These are phyloP conservation scores for Platichthys stellatus DNA, from an alignment of 2,113 vertebrate species.

Conservation along the genomic window DNA sequence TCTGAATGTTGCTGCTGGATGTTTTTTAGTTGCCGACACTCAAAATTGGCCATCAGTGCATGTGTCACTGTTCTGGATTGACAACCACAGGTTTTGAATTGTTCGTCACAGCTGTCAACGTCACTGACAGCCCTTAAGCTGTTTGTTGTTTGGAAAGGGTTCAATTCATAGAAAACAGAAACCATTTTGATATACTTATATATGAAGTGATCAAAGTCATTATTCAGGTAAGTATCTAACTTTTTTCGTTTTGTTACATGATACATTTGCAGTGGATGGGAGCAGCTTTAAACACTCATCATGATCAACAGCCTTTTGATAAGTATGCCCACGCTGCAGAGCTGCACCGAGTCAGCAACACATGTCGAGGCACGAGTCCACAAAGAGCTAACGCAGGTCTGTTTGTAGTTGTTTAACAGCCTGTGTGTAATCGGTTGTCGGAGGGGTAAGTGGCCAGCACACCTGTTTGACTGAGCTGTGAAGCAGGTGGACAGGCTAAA, in stretches of 20 bases:
- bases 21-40: not conserved
- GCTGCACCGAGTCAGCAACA: constrained; percentile 48
- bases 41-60: not conserved
- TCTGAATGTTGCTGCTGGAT: not conserved
- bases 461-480: constrained; percentile 71
- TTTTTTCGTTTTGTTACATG: not conserved
- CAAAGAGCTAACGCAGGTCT: constrained; percentile 38
- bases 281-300: constrained; percentile 11
- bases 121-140: not conserved
- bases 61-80: not conserved
- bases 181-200: not conserved
- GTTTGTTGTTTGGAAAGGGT: not conserved
- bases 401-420: constrained; percentile 54
- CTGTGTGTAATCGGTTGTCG: constrained; percentile 20
- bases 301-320: constrained; percentile 20
- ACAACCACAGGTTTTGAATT: not conserved
- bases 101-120: not conserved
- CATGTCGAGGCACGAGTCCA: constrained; percentile 32
- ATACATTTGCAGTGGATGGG: not conserved
- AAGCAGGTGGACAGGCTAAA: constrained; percentile 75
- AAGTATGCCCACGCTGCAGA: not conserved
- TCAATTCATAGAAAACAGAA: not conserved
- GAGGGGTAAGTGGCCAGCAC: constrained; percentile 33
- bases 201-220: not conserved
- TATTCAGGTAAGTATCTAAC: not conserved